Evolutionary conservation across 2,888 invertebrate species (phyloP), one percentile per base, ranked within the genome.

Genomic region (Aporophyla nigra): DNA sequence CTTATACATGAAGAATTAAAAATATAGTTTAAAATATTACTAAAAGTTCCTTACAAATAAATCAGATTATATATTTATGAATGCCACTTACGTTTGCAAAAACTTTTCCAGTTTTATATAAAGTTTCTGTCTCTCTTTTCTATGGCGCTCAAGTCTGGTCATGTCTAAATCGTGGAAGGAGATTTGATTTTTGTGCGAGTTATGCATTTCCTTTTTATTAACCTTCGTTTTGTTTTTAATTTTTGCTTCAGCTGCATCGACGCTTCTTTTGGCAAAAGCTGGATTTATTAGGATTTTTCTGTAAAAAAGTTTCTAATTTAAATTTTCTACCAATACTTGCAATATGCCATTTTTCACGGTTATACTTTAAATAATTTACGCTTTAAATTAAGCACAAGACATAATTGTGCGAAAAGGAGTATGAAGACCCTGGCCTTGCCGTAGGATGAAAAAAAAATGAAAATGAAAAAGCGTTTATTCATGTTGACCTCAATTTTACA

Each of bases 81-180:
- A 86, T 63, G 70, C 86, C 86, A 97, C 97, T 97, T 94, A 98
- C 98, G 97, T 97, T 88, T 96, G 95, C 78, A 98, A 93, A 90
- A 98, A 96, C 86, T 95, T 97, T 92, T 98, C 97, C 66, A 98
- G 90, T 93, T 97, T 98, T 63, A 89, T 94, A 92, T 97, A 98
- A 71, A 98, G 93, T 85, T 97, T 97, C 83, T 97, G 95, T 89
- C 97, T 96, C 73, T 97, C 97, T 76, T 97, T 92, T 87, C 97
- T 97, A 91, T 98, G 97, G 84, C 97, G 97, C 80, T 97, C 94
- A 27, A 96, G 90, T 81, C 90, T 93, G 19, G 89, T 88, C 71
- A 90, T 85, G 56, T 94, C 93, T 73, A 95, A 89, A 71, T 92
- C 87, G 71, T 92, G 80, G 40, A 95, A 90, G 78, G 91, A 85